Evolutionary conservation across 2,888 invertebrate species (phyloP), one percentile per base, ranked within the genome.

Genomic region (Lottia gigantea): DNA sequence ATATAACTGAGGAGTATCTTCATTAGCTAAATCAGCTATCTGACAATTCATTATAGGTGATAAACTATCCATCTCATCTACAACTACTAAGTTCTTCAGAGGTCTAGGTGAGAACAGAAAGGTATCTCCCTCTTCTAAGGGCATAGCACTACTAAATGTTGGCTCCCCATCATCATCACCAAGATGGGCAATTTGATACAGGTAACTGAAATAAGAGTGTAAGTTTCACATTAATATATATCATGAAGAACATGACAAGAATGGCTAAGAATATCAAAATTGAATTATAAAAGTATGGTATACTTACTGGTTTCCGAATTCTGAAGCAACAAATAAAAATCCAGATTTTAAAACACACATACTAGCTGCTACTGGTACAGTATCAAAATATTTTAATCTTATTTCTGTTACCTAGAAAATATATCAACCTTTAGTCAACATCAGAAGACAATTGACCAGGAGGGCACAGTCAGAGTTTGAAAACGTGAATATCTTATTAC

Each of bases 281-380:
- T 64, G 0, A 26, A 67, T 49, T 15, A 23, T 26, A 19, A n/a
- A 55, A 49, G n/a, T 40, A 49, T 45, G 0, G 0, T 45, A 7
- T 46, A 95, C 97, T 95, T 91, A 98, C 97, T 99, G 99, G 90
- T 99, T 99, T 82, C 98, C 98, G 92, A 98, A 99, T 90, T 99
- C 99, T 45, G 96, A 95, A 1, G 98, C 98, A 14, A 98, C 95
- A 90, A 99, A 99, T 23, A 99, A 90, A 88, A 99, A 99, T 2
- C 99, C 99, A 71, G 98, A 98, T 89, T 98, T 98, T 74, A 99
- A 90, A 45, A 99, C 98, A 90, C 98, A 98, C 95, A 99, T 95
- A 0, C 97, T 93, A 23, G 95, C 92, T 0, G 99, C 96, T 3
- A 98, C 96, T 11, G 99, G 98, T 3, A 98, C 97, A 0, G 99